phyloP scores from a whole-genome alignment of 2,113 vertebrate genomes.

The Oxygymnocypris stewartii region DNA sequence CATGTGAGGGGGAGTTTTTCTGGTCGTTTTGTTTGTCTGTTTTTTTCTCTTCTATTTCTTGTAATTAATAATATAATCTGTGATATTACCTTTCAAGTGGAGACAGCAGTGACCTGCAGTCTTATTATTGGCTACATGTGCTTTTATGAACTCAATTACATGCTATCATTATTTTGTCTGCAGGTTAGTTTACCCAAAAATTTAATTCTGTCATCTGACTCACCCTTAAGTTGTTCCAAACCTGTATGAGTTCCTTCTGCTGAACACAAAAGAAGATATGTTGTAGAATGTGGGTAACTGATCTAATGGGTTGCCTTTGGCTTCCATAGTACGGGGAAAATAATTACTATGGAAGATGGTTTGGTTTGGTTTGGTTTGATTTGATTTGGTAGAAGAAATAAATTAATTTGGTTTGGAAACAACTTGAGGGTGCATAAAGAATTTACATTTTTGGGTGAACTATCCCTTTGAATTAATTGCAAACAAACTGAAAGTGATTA shows the following conservation, averaged over 20 bases:
- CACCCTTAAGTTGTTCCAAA: background rate
- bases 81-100: background rate
- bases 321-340: background rate
- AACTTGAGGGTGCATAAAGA: background rate
- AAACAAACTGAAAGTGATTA: background rate
- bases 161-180: background rate
- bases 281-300: background rate
- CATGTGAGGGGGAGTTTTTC: background rate
- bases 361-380: too few species aligned
- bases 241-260: background rate
- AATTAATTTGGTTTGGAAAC: too few species aligned
- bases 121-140: background rate
- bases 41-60: background rate
- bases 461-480: background rate
- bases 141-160: background rate
- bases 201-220: background rate
- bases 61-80: background rate
- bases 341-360: too few species aligned
- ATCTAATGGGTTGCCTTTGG: background rate
- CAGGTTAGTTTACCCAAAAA: background rate
- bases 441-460: background rate
- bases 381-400: too few species aligned
- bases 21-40: background rate
- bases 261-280: background rate
- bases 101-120: background rate